Evolutionary conservation across 2,113 vertebrate genomes (phyloP).

Genomic region (Mustelus asterias): DNA sequence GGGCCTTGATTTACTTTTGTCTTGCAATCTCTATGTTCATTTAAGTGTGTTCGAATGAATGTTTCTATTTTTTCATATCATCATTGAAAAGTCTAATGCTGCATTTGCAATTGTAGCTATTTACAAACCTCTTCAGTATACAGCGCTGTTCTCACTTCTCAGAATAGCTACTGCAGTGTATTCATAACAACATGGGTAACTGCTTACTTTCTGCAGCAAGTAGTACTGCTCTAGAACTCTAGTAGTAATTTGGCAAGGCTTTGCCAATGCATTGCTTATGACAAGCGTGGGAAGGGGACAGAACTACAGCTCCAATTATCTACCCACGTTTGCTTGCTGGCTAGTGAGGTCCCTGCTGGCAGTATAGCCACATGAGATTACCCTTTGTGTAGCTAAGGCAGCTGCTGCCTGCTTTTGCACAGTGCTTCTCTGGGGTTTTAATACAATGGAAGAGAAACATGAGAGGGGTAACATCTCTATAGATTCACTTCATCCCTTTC

Average conservation of each 20-base stretch:
- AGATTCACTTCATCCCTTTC: background rate
- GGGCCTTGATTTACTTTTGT: background rate
- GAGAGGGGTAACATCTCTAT: background rate
- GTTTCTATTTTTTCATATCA: background rate
- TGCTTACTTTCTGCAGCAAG: background rate
- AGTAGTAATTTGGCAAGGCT: background rate
- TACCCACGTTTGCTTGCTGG: background rate
- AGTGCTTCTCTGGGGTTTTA: background rate
- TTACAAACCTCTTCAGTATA: background rate
- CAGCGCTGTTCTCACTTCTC: background rate
- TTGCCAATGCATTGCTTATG: too few species aligned
- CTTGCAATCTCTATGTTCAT: background rate
- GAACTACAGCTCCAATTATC: background rate
- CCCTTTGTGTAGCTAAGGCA: background rate
- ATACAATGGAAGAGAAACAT: background rate
- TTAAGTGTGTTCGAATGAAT: background rate
- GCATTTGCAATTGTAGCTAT: background rate
- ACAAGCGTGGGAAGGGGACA: background rate
- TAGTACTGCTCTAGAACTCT: background rate
- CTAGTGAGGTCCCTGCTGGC: background rate
- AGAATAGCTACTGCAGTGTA: background rate
- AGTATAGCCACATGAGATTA: background rate
- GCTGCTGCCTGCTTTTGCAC: background rate
- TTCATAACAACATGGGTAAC: background rate
- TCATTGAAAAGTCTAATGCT: background rate